Conservation (phyloP, 1,140 invertebrate species). For the Lamellibrachia luymesi region DNA sequence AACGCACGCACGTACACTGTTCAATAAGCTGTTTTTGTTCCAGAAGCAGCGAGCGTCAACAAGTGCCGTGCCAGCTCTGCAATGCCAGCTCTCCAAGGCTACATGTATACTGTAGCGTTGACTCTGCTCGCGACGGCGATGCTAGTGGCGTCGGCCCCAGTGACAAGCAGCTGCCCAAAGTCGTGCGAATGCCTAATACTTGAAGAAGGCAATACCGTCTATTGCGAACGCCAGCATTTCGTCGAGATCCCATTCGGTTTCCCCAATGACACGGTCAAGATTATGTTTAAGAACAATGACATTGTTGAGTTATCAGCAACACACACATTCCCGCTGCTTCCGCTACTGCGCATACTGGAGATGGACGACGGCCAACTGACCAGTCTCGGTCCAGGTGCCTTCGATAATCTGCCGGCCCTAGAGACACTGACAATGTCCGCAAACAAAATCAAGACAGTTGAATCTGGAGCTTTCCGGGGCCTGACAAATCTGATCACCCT, state of each 20-base stretch:
- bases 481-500: background rate
- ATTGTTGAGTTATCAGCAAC: background rate
- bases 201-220: background rate
- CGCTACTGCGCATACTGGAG: background rate
- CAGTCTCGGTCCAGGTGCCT: background rate
- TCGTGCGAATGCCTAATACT: background rate
- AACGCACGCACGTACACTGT: background rate
- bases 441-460: conserved; percentile 1
- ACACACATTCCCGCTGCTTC: conserved; percentile 12
- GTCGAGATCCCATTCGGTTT: background rate
- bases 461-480: background rate
- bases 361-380: background rate
- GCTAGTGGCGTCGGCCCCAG: background rate
- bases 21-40: background rate
- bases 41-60: background rate
- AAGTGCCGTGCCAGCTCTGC: background rate
- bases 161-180: background rate
- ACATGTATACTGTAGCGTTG: background rate
- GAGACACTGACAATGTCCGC: background rate
- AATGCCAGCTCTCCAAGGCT: background rate
- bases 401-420: background rate
- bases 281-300: background rate
- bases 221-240: background rate
- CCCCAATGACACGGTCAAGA: background rate
- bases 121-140: background rate